Conservation (phyloP, 2,113 vertebrate species). For the Syrmaticus mikado region DNA sequence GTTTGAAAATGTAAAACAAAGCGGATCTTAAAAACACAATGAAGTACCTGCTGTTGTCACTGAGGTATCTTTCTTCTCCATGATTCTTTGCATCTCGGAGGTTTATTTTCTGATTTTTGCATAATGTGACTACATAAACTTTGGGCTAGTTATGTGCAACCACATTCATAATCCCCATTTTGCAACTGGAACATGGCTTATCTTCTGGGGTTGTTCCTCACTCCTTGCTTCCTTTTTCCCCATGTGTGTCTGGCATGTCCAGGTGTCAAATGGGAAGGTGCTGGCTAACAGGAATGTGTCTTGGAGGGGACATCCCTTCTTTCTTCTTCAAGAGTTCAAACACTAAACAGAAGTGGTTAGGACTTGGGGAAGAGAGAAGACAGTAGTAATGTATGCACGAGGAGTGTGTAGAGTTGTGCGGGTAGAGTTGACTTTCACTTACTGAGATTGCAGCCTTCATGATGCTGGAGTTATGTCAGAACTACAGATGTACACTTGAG, state of each 20-base stretch:
- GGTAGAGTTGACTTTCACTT: not conserved
- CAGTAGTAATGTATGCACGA: fast-evolving
- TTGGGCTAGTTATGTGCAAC: not conserved
- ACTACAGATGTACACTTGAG: not conserved
- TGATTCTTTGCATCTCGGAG: not conserved
- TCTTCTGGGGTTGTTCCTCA: not conserved
- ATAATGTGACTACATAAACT: not conserved
- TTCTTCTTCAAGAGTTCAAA: not conserved
- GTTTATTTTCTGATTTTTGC: not conserved
- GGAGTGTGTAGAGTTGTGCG: too few relatives aligned
- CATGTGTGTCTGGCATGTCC: not conserved
- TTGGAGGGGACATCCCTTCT: not conserved
- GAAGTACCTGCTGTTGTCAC: not conserved
- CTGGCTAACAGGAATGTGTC: not conserved
- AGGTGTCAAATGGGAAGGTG: not conserved
- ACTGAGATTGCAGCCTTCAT: not conserved
- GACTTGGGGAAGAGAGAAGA: not conserved
- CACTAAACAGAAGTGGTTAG: not conserved
- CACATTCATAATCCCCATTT: too few relatives aligned
- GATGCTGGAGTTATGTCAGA: not conserved
- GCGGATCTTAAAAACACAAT: not conserved
- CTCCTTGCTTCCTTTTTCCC: not conserved
- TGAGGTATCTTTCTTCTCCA: not conserved
- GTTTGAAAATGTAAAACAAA: not conserved
- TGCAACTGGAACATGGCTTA: not conserved